Evolutionary conservation across 2,888 invertebrate species (phyloP), one percentile per base, ranked within the genome.

Genomic region (Drosophila recens): DNA sequence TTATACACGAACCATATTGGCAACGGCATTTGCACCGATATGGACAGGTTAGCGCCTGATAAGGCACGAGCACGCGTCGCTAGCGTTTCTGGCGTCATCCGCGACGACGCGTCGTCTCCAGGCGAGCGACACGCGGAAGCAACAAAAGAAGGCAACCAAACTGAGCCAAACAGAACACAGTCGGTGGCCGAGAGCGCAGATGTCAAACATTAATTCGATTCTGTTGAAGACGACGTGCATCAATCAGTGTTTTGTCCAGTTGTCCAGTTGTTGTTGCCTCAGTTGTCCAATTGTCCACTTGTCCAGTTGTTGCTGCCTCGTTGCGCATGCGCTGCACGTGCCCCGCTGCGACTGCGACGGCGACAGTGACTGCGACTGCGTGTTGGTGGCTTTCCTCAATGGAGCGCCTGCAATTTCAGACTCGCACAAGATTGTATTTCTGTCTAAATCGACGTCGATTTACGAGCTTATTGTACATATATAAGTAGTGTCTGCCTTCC

Each of bases 1-100:
- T 72, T 76, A 76, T 75, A 69, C 61, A 63, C 86, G 86, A 67
- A 82, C 72, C 80, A 73, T 79, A 78, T 78, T 72, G 82, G 73
- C 57, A 43, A 46, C 77, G 66, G 82, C 78, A 81, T 78, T 79
- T 89, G 86, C 63, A 66, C 73, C 90, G 61, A 86, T 90, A 90
- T 88, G 84, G 90, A 88, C 89, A 90, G 77, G 89, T 80, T 84
- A 82, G 83, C 74, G 80, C 89, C 90, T 77, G 90, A 84, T 84
- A 88, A 90, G 84, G 84, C 54, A 68, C 63, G 72, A 83, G 90
- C 84, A 90, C 84, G 84, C 88, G 90, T 86, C 72, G 71, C 61
- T 56, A 53, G 57, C 57, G 75, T 51, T 51, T n/a, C 45, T 52
- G 30, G 67, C 62, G 56, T 49, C 54, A 54, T 43, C 66, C 49